Evolutionary conservation across 2,113 vertebrate genomes (phyloP), one percentile per base, ranked within the genome.

Genomic region (Planiliza haematocheilus): DNA sequence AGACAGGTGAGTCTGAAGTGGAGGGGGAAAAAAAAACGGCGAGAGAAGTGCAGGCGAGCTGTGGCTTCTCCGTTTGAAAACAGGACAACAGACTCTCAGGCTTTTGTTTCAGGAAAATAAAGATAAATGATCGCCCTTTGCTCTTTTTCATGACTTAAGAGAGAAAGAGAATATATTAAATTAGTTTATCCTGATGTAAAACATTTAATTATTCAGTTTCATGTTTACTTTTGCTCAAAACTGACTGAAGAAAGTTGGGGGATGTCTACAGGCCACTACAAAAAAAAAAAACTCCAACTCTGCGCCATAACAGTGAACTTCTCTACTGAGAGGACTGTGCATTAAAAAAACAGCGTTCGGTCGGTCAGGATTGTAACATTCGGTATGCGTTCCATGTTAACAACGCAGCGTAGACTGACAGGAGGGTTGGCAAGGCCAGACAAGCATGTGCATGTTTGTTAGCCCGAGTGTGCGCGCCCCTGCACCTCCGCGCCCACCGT

Each of bases 401-500:
- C 77, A 68, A 55, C 49, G 18, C 74, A 6, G 30, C 50, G 41
- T 1, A 67, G 77, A 75, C 45, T 66, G 77, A 82, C 66, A 13
- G 80, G 55, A 62, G 58, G 48, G 42, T 56, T 75, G 70, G 41
- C 68, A n/a, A 72, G 87, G 74, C 80, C 68, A 83, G 79, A 84
- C 79, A 77, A 69, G 51, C 34, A 39, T 52, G 63, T 48, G 79
- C 10, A 63, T 78, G 88, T 91, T 85, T 89, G 86, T 72, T 74
- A 81, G 77, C 69, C 57, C 10, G 50, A 36, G 68, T 10, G 73
- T 34, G 62, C 56, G 81, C 81, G 51, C 74, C 86, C 30, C 24
- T n/a, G 56, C 60, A 78, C 76, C 72, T 70, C 83, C 71, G 60
- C 65, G 56, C 51, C 79, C 55, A 69, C 67, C 49, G 48, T 51